Percentiles rank a stretch among this genome's conserved stretches.
phyloP scores from a whole-genome alignment of 2,888 invertebrate genomes.

The Polyommatus iphigenia region DNA sequence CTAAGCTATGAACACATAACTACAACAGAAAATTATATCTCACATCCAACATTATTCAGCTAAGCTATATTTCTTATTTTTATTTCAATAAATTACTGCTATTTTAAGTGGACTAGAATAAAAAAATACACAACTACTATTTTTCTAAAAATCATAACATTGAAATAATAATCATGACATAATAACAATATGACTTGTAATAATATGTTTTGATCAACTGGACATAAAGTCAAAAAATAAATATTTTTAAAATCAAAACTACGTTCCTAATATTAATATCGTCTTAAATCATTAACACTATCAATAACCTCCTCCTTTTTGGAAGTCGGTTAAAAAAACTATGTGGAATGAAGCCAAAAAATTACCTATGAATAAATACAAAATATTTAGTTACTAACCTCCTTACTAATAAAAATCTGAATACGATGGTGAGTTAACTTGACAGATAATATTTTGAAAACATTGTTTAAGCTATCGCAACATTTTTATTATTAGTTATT shows the following conservation, averaged over 20 bases:
- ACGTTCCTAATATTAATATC: background rate
- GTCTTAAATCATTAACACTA: conserved; percentile 2
- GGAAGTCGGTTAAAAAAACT: background rate
- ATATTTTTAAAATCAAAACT: too few relatives aligned
- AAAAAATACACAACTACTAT: background rate
- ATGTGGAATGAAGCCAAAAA: conserved; percentile 11
- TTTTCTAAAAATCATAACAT: background rate
- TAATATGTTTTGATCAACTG: background rate
- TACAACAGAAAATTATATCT: background rate
- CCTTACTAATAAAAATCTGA: background rate
- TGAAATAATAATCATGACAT: background rate
- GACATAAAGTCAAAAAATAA: background rate
- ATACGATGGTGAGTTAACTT: background rate
- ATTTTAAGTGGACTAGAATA: conserved; percentile 4
- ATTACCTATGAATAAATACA: background rate
- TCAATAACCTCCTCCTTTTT: too few relatives aligned
- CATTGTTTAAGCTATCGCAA: background rate
- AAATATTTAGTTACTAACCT: background rate
- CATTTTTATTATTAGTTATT: background rate
- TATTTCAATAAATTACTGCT: background rate
- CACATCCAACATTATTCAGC: background rate
- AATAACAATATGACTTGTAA: background rate
- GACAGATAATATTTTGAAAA: background rate
- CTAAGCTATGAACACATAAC: background rate
- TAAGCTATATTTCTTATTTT: background rate